Conservation (phyloP, 2,113 vertebrate species). For the Chascanopsetta lugubris region DNA sequence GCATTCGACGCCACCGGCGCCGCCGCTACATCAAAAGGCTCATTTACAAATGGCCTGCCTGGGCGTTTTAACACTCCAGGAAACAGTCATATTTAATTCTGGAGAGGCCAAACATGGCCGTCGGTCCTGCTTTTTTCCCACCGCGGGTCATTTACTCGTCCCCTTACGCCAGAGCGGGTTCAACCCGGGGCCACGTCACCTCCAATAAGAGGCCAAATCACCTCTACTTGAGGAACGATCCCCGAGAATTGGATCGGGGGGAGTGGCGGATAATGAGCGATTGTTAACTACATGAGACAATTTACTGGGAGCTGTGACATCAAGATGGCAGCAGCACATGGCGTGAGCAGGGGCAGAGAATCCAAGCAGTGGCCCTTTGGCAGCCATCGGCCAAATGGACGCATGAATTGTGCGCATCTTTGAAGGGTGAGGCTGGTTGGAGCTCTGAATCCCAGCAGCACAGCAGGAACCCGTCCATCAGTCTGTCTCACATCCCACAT, state of each 20-base stretch:
- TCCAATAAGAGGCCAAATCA: constrained; percentile 57
- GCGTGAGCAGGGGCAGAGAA: constrained; percentile 34
- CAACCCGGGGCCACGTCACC: constrained; percentile 60
- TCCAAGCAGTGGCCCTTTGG: constrained; percentile 12
- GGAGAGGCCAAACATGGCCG: constrained; percentile 41
- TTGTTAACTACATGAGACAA: constrained; percentile 68
- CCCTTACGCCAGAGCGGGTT: constrained; percentile 55
- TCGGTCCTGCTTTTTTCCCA: constrained; percentile 34
- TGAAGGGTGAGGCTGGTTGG: constrained; percentile 13
- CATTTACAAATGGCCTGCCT: constrained; percentile 47
- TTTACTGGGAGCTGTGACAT: constrained; percentile 58
- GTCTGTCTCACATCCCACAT: constrained; percentile 3
- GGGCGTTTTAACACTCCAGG: constrained; percentile 57
- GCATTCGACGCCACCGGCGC: too few relatives aligned
- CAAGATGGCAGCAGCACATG: constrained; percentile 47
- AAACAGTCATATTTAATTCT: constrained; percentile 49
- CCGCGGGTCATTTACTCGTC: constrained; percentile 56
- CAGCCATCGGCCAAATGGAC: constrained; percentile 25
- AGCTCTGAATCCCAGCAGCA: constrained; percentile 14
- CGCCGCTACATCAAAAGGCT: too few relatives aligned
- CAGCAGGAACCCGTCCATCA: constrained; percentile 7
- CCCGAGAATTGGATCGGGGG: constrained; percentile 57
- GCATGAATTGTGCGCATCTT: constrained; percentile 10
- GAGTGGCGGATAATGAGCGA: constrained; percentile 69
- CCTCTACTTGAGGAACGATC: constrained; percentile 74